These are phyloP conservation scores for Hirtodrosophila trivittata DNA, from an alignment of 2,888 invertebrate genomes.

Conservation along the genomic window DNA sequence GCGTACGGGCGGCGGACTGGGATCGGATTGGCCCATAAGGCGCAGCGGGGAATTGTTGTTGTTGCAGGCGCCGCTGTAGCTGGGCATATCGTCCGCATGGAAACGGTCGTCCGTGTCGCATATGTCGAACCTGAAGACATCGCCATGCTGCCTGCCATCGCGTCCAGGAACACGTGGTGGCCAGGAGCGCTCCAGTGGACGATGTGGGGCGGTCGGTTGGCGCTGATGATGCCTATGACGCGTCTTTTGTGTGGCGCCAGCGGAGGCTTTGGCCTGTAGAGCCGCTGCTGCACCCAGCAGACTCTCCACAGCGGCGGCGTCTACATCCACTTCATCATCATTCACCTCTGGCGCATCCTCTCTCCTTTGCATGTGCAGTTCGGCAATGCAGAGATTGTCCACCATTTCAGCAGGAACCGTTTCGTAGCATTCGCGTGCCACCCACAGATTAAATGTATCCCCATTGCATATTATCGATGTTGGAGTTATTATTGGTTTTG, in stretches of 20 bases:
- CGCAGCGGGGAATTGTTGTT: conserved; percentile 78
- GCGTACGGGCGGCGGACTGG: conserved; percentile 82
- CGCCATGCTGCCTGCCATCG: conserved; percentile 87
- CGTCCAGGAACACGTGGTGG: conserved; percentile 86
- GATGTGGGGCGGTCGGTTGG: conserved; percentile 85
- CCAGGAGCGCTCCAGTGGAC: conserved; percentile 90
- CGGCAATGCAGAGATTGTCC: conserved; percentile 63
- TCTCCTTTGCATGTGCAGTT: conserved; percentile 57
- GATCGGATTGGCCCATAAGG: conserved; percentile 43
- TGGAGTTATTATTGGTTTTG: conserved; percentile 84
- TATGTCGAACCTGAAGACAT: conserved; percentile 92
- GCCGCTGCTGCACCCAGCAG: conserved; percentile 81
- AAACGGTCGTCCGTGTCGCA: conserved; percentile 90
- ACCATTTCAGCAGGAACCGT: conserved; percentile 83
- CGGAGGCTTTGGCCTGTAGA: conserved; percentile 62
- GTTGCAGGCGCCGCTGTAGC: conserved; percentile 75
- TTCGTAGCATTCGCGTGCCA: conserved; percentile 83
- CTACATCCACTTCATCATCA: conserved; percentile 62
- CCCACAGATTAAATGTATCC: conserved; percentile 82
- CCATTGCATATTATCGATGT: conserved; percentile 79
- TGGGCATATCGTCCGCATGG: conserved; percentile 44
- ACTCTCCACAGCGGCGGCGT: conserved; percentile 79
- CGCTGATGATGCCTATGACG: conserved; percentile 69
- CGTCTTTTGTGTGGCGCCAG: conserved; percentile 11
- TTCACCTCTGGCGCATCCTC: conserved; percentile 62